Base-by-base conservation (phyloP, 2,888 invertebrate species). In the Seira musarum region DNA sequence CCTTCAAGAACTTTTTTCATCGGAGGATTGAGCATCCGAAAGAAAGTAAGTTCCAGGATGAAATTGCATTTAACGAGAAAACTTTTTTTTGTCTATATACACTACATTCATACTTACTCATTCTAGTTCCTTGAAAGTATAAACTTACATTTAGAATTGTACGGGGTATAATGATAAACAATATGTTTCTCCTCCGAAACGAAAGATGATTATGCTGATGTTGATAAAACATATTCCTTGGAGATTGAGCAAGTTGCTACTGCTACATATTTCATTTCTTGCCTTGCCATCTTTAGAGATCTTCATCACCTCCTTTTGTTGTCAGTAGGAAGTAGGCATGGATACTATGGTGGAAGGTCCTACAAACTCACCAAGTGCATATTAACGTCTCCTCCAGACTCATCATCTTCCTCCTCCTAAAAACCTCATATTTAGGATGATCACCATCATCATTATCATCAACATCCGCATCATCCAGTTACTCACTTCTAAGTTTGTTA, bases 381-480 rank as follows among this genome's bases (percentile, higher is more conserved):
- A 30, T 30, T 30, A 30, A 22, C 46, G 65, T 79, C 30, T 30
- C 30, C 72, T 79, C 77, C 63, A 72, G 63, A 79, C 78, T 67
- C 78, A 60, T 71, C 78, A 60, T 78, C 77, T 71, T 65, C 65
- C 60, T 57, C 71, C 64, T 1, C 21, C 63, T 63, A 63, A 63
- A 68, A 79, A 67, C 67, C 77, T 78, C 66, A 71, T 78, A 72
- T 66, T 79, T 63, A 66, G 72, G 78, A 79, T 79, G 66, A 72
- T 77, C 69, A 77, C 61, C 72, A 63, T 66, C 57, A 64, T 25
- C 65, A 30, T 65, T 46, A 40, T 10, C 53, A 19, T 21, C 65
- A 73, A 64, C 49, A 78, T 78, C 72, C 78, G 71, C 66, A 72
- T 71, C 78, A 66, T 75, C 19, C 30, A 21, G 35, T 49, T 24